Percentiles rank a stretch among this genome's conserved stretches.
Conservation (phyloP, 2,888 invertebrate species). For the Axea sp. region DNA sequence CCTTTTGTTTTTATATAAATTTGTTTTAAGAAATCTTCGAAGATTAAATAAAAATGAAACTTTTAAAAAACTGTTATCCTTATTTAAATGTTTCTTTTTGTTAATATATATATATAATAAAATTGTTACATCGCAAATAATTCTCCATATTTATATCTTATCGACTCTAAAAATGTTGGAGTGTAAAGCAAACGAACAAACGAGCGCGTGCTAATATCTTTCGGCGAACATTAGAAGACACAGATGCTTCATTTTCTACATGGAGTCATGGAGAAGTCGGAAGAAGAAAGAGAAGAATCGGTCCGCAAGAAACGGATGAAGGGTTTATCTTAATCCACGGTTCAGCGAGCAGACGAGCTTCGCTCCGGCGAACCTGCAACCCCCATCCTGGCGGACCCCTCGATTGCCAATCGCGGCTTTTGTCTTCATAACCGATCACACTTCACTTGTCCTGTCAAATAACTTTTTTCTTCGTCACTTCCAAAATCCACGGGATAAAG, state of each 20-base stretch:
- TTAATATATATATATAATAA: too few species aligned
- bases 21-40: too few species aligned
- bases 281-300: constrained; percentile 70
- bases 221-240: constrained; percentile 53
- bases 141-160: constrained; percentile 6
- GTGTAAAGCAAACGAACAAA: constrained; percentile 31
- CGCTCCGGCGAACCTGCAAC: constrained; percentile 61
- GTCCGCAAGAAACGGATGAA: constrained; percentile 77
- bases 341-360: constrained; percentile 76
- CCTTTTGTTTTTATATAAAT: too few species aligned
- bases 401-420: constrained; percentile 63
- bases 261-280: constrained; percentile 59
- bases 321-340: constrained; percentile 79
- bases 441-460: constrained; percentile 72
- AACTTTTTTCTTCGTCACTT: constrained; percentile 64
- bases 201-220: constrained; percentile 53
- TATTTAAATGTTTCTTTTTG: too few species aligned
- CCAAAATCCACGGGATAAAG: constrained; percentile 14
- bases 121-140: too few species aligned
- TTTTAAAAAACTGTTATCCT: too few species aligned
- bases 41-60: too few species aligned
- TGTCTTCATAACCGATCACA: constrained; percentile 75
- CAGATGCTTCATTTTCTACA: constrained; percentile 62
- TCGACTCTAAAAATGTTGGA: constrained; percentile 6
- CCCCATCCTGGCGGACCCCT: constrained; percentile 61